Percentiles rank a stretch among this genome's conserved stretches.
Conservation (phyloP, 2,797 vertebrate genomes). For the Pelobates cultripes region DNA sequence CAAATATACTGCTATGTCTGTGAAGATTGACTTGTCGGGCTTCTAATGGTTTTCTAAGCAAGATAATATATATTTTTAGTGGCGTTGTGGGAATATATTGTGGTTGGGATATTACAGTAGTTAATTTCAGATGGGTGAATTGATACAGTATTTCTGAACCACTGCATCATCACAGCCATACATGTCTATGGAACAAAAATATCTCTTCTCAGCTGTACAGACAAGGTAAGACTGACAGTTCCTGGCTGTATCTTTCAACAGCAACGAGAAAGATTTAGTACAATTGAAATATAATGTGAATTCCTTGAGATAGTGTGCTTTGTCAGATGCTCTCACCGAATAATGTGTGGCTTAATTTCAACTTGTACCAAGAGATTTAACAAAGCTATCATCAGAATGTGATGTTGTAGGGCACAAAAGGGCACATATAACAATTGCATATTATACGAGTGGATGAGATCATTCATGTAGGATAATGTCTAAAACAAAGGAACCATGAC, state of each 20-base stretch:
- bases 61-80: slow-evolving; percentile 22
- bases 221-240: neutral
- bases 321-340: neutral
- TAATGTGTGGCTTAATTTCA: slow-evolving; percentile 44
- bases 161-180: slow-evolving; percentile 1
- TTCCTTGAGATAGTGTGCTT: slow-evolving; percentile 22
- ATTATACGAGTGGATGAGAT: no score
- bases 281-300: slow-evolving; percentile 25
- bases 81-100: slow-evolving; percentile 1
- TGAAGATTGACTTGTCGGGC: slow-evolving; percentile 38
- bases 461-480: no score
- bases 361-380: slow-evolving; percentile 23
- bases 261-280: no score
- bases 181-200: neutral
- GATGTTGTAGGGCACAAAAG: no score
- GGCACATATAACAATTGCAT: no score
- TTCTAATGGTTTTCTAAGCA: slow-evolving; percentile 34
- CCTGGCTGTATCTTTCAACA: neutral
- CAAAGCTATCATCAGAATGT: neutral
- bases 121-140: slow-evolving; percentile 39
- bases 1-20: slow-evolving; percentile 28
- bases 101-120: slow-evolving; percentile 9
- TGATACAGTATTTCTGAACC: slow-evolving; percentile 1
- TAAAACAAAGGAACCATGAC: no score
- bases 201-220: slow-evolving; percentile 1